Evolutionary conservation across 1,140 invertebrate species (phyloP).

Genomic region (Xylocopa sonorina): DNA sequence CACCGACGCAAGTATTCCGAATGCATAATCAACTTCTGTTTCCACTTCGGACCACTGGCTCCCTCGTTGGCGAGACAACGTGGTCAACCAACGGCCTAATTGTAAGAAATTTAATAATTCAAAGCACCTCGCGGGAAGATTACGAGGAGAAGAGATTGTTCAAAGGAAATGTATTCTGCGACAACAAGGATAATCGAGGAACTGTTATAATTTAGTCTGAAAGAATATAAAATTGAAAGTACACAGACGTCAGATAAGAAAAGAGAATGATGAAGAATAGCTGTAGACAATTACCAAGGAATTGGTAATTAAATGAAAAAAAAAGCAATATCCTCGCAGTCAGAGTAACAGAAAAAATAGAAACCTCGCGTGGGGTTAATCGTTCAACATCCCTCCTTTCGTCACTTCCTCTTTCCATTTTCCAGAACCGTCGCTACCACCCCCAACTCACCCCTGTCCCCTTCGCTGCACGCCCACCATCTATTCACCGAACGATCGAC

Average conservation of each 20-base stretch:
- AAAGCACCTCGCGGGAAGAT: neutral
- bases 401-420: constrained; percentile 14
- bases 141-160: neutral
- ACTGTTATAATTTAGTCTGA: too few species aligned
- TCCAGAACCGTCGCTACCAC: neutral
- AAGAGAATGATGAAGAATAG: too few species aligned
- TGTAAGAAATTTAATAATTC: constrained; percentile 6
- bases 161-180: neutral
- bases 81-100: neutral
- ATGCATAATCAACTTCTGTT: constrained; percentile 26
- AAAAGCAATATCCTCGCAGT: neutral
- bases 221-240: too few species aligned
- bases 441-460: too few species aligned
- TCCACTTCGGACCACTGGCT: neutral
- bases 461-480: too few species aligned
- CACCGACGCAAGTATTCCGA: constrained; percentile 10
- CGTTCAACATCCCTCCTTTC: constrained; percentile 5
- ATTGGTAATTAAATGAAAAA: too few species aligned
- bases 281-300: too few species aligned
- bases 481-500: constrained; percentile 2
- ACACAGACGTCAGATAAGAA: too few species aligned
- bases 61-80: neutral
- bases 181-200: too few species aligned
- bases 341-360: too few species aligned
- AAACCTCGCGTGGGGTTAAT: too few species aligned